Base-by-base conservation (phyloP, 2,888 invertebrate species). In the Agrilus biguttatus region DNA sequence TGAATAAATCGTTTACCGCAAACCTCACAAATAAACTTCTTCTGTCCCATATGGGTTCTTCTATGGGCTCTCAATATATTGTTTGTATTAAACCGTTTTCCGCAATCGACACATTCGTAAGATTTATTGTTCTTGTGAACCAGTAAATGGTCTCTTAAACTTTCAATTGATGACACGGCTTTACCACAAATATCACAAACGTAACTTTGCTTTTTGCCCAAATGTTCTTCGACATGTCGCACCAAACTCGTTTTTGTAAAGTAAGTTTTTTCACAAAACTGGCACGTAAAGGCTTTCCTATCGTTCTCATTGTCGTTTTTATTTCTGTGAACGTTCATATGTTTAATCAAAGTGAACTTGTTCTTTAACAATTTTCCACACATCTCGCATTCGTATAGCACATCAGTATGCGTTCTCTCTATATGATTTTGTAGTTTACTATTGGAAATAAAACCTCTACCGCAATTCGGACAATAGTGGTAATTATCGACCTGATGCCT, bases 81-180 rank as follows among this genome's bases (percentile, higher is more conserved):
- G 36, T 14, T 21, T 12, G 28, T 28, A 10, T 28, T 28, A 36
- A 52, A 54, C 8, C 39, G 36, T 34, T 52, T 51, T 7, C 51
- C 51, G 36, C 54, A 54, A n/a, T 38, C 34, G 13, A 43, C 38
- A 36, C 54, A 54, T 46, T 70, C 69, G 61, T 72, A 70, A 39
- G 74, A 52, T 40, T 50, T 47, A 38, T 51, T 52, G 8, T 52
- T 53, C 17, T 49, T 52, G 49, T 50, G 53, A 39, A 44, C 43
- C 34, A 57, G 44, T 42, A 53, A 50, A 19, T 44, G 44, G 12
- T 36, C 32, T 14, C 41, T 41, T 8, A 44, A 19, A 21, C 14
- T 13, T 8, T 33, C 35, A 12, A 5, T 14, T 14, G 38, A 38
- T 12, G 23, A 28, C 4, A 34, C 10, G n/a, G 14, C 19, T 37